phyloP scores from a whole-genome alignment of 2,888 invertebrate genomes.

The Archaeoteleia sp. region DNA sequence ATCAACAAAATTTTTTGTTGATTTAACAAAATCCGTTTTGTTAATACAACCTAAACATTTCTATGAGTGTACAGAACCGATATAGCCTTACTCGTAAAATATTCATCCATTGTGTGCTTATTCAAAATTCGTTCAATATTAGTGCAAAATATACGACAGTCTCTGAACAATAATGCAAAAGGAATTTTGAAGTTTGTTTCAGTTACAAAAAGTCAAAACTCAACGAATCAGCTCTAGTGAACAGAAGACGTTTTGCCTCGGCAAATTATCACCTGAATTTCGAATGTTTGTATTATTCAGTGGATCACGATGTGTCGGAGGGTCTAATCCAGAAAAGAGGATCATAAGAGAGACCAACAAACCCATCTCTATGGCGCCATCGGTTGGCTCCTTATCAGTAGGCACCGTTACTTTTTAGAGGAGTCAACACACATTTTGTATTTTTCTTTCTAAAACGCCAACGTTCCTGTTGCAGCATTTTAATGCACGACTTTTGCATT shows the following conservation, averaged over 20 bases:
- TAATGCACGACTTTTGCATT: constrained; percentile 49
- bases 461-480: constrained; percentile 41
- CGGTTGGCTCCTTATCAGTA: constrained; percentile 48
- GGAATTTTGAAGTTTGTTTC: too few relatives aligned
- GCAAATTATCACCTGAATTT: constrained; percentile 31
- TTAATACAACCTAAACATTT: too few relatives aligned
- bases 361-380: constrained; percentile 52
- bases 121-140: too few relatives aligned
- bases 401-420: constrained; percentile 50
- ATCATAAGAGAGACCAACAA: constrained; percentile 48
- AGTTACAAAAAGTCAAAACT: too few relatives aligned
- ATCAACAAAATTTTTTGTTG: too few relatives aligned
- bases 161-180: too few relatives aligned
- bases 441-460: constrained; percentile 46
- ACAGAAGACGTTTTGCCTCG: constrained; percentile 19
- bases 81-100: too few relatives aligned
- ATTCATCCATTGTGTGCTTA: too few relatives aligned
- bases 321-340: constrained; percentile 45
- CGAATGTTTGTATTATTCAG: constrained; percentile 40
- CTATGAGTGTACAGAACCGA: too few relatives aligned
- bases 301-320: constrained; percentile 36
- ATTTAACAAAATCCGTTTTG: too few relatives aligned
- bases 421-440: constrained; percentile 47
- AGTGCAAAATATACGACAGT: too few relatives aligned
- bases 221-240: too few relatives aligned